Conservation (phyloP, 1,140 invertebrate genomes). For the Cherax destructor region DNA sequence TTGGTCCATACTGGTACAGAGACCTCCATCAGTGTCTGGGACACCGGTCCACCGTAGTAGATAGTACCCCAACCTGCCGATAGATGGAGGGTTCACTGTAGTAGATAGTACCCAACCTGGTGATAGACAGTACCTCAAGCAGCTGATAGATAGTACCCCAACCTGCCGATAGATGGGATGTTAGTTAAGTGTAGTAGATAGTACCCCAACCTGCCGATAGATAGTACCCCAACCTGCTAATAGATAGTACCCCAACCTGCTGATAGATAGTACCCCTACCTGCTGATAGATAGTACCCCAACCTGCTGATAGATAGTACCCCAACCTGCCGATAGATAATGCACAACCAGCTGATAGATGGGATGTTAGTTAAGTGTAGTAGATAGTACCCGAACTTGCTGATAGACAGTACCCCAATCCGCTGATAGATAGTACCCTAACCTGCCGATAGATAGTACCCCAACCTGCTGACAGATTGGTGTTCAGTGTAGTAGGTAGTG, state of each 20-base stretch:
- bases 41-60: conserved; percentile 78
- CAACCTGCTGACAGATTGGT: conserved; percentile 77
- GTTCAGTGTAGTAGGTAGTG: too few species aligned
- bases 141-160: too few species aligned
- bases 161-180: too few species aligned
- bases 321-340: conserved; percentile 80
- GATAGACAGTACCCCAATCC: too few species aligned
- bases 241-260: conserved; percentile 81
- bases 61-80: conserved; percentile 81
- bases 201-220: too few species aligned
- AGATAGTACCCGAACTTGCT: too few species aligned
- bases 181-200: too few species aligned
- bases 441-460: conserved; percentile 79
- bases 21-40: conserved; percentile 79
- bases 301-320: conserved; percentile 75
- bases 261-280: conserved; percentile 80
- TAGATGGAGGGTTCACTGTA: conserved; percentile 77
- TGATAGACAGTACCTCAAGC: too few species aligned
- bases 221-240: too few species aligned
- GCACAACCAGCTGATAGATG: too few species aligned
- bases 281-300: conserved; percentile 69
- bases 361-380: too few species aligned
- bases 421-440: conserved; percentile 78
- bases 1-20: conserved; percentile 79
- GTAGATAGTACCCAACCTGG: conserved; percentile 70